Evolutionary conservation across 2,113 vertebrate species (phyloP).

Genomic region (Pungitius pungitius): DNA sequence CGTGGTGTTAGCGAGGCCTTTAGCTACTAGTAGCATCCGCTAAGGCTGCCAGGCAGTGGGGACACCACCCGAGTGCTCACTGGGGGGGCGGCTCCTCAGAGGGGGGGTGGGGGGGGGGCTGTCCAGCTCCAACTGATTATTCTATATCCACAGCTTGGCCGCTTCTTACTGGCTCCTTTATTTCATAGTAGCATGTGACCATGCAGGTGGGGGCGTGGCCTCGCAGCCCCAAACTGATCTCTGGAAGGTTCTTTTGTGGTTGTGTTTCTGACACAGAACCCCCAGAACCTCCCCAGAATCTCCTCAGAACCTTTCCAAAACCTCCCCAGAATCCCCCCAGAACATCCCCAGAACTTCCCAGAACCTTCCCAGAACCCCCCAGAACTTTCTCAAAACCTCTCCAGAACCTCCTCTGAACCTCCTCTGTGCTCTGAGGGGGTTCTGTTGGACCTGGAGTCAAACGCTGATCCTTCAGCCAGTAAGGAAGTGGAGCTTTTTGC

Average conservation of each 20-base stretch:
- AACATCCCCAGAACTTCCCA: too few relatives aligned
- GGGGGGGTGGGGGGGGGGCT: too few relatives aligned
- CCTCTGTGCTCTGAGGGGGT: conserved; percentile 32
- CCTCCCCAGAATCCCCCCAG: too few relatives aligned
- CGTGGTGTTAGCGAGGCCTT: conserved; percentile 43
- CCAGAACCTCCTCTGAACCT: too few relatives aligned
- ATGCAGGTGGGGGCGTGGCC: conserved; percentile 59
- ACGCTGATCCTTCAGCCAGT: conserved; percentile 47
- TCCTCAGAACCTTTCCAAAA: conserved; percentile 21
- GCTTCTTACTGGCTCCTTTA: conserved; percentile 48
- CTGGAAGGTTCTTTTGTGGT: too few relatives aligned
- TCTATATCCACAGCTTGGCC: conserved; percentile 70
- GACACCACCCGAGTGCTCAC: background rate
- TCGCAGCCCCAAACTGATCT: conserved; percentile 46
- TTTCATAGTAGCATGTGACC: conserved; percentile 60
- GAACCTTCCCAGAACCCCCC: too few relatives aligned
- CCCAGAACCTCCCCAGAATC: conserved; percentile 53
- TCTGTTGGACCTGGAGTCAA: conserved; percentile 44
- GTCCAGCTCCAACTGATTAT: conserved; percentile 66
- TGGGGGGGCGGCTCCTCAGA: too few relatives aligned
- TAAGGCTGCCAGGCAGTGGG: conserved; percentile 55
- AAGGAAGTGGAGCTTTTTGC: background rate
- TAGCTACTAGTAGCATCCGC: conserved; percentile 69
- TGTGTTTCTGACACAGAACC: conserved; percentile 27
- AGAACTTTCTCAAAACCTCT: too few relatives aligned